Evolutionary conservation across 2,113 vertebrate species (phyloP).

Genomic region (Rousettus leschenaultii): DNA sequence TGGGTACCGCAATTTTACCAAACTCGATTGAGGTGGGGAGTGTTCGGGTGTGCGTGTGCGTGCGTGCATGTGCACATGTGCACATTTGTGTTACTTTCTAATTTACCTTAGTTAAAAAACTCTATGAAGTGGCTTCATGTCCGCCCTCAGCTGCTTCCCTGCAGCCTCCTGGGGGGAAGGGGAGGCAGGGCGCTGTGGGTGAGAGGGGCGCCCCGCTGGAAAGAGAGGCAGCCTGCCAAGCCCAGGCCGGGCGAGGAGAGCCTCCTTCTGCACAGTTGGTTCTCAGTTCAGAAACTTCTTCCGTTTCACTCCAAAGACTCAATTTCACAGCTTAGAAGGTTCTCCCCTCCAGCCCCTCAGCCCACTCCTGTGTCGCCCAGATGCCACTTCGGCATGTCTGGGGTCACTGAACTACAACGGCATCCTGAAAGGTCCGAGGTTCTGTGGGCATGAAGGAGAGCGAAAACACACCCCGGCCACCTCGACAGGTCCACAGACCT

Average conservation of each 20-base stretch:
- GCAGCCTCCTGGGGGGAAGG: background rate
- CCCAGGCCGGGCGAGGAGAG: background rate
- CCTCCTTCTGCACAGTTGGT: background rate
- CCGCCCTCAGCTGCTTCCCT: background rate
- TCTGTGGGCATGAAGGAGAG: accelerated
- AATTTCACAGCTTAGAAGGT: background rate
- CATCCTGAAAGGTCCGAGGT: background rate
- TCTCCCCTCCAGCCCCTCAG: no score
- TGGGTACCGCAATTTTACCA: background rate
- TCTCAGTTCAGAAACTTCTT: background rate
- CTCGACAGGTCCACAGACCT: accelerated
- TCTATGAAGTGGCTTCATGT: background rate
- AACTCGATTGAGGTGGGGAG: background rate
- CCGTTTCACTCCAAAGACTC: background rate
- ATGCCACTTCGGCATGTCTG: accelerated
- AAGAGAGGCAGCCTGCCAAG: background rate
- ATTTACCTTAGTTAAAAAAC: no score
- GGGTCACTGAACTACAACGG: background rate
- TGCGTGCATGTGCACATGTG: background rate
- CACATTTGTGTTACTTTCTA: background rate
- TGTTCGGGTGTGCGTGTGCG: background rate
- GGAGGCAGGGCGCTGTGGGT: accelerated
- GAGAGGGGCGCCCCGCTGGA: accelerated
- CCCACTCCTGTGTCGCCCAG: background rate
- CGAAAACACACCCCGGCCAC: background rate